Conservation (phyloP, 2,888 invertebrate species). For the Eurois occulta region DNA sequence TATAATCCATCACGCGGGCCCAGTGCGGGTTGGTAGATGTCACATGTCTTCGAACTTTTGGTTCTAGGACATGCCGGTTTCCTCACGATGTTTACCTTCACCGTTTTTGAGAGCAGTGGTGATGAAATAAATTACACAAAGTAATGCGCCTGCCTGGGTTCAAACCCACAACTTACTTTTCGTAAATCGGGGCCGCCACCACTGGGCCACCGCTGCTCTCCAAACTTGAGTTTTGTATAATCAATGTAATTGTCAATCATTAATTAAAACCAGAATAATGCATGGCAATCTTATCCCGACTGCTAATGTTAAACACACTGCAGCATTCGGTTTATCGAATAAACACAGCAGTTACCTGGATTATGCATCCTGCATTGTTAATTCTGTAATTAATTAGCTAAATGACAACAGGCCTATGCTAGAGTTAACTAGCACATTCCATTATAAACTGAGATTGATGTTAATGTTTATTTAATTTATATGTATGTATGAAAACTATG, state of each 20-base stretch:
- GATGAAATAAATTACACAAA: too few relatives aligned
- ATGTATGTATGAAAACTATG: background rate
- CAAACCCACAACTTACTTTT: too few relatives aligned
- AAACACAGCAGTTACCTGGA: conserved; percentile 46
- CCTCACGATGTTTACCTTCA: too few relatives aligned
- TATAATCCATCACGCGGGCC: too few relatives aligned
- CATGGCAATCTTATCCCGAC: conserved; percentile 15
- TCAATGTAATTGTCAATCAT: background rate
- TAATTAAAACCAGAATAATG: conserved; percentile 2
- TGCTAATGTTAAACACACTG: conserved; percentile 14
- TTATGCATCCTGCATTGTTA: conserved; percentile 54
- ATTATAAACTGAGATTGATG: conserved; percentile 21
- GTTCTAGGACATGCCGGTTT: too few relatives aligned
- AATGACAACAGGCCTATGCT: conserved; percentile 31
- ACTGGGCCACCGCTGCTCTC: too few relatives aligned
- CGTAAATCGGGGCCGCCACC: too few relatives aligned
- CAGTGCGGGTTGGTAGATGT: too few relatives aligned
- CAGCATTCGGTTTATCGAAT: conserved; percentile 44
- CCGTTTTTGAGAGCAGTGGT: too few relatives aligned
- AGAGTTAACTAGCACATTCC: conserved; percentile 23
- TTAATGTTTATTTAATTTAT: conserved; percentile 15
- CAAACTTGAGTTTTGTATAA: background rate
- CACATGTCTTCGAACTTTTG: too few relatives aligned
- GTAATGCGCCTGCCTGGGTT: too few relatives aligned
- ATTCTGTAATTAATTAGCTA: conserved; percentile 53